Conservation (phyloP, 2,113 vertebrate genomes). For the Machaerirhynchus nigripectus region DNA sequence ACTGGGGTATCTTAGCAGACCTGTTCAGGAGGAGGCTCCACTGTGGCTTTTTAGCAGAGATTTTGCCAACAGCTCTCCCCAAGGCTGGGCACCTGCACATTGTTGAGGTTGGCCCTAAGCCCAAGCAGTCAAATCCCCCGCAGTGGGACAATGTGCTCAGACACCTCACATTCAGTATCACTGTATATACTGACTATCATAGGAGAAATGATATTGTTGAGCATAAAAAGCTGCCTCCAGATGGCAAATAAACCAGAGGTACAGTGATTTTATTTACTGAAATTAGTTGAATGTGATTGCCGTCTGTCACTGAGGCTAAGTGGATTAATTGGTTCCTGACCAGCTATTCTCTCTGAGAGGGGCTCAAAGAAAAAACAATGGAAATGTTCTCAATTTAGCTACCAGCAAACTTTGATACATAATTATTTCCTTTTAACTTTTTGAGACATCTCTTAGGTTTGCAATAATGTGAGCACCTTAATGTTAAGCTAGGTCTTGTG, state of each 20-base stretch:
- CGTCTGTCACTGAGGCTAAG: neutral
- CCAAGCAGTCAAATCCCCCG: neutral
- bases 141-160: neutral
- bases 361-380: neutral
- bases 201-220: neutral
- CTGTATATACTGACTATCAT: neutral
- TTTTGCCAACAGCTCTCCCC: neutral
- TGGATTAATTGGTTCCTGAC: neutral
- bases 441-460: neutral
- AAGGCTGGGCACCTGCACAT: neutral
- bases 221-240: neutral
- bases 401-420: neutral
- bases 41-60: neutral
- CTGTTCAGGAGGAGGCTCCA: neutral
- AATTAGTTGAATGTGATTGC: neutral
- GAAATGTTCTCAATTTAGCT: neutral
- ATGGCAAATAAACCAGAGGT: neutral
- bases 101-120: neutral
- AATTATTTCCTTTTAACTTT: neutral
- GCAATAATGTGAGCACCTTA: neutral
- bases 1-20: accelerated
- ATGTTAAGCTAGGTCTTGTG: neutral
- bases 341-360: neutral
- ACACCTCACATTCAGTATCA: neutral
- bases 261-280: neutral